These are phyloP conservation scores for Zeus faber DNA, from an alignment of 2,113 vertebrate species.

Conservation along the genomic window DNA sequence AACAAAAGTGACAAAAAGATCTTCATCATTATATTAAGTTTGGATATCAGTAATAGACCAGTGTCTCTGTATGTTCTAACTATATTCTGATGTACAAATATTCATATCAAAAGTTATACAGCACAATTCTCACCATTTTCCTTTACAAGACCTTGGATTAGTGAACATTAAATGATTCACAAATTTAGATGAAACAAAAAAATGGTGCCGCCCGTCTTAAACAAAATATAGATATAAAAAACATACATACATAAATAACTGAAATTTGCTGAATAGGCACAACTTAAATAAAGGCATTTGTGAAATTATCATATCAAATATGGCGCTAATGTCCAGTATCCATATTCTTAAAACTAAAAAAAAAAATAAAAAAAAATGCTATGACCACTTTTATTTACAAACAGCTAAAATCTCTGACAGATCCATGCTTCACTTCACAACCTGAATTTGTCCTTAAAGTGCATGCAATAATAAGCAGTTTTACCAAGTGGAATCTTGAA, in stretches of 20 bases:
- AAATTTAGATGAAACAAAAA: slow-evolving; percentile 64
- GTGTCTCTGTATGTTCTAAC: slow-evolving; percentile 70
- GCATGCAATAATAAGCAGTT: slow-evolving; percentile 98
- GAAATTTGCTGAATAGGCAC: slow-evolving; percentile 71
- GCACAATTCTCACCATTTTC: slow-evolving; percentile 79
- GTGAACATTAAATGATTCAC: slow-evolving; percentile 75
- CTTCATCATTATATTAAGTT: slow-evolving; percentile 47
- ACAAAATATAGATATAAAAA: slow-evolving; percentile 55
- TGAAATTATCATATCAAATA: slow-evolving; percentile 75
- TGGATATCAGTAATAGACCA: slow-evolving; percentile 67
- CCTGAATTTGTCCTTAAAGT: slow-evolving; percentile 95
- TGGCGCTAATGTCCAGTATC: slow-evolving; percentile 74
- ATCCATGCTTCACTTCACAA: slow-evolving; percentile 88
- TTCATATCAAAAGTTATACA: slow-evolving; percentile 80
- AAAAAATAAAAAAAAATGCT: too few relatives aligned
- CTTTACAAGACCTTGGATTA: slow-evolving; percentile 77
- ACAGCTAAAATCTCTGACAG: slow-evolving; percentile 98
- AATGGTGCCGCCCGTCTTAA: slow-evolving; percentile 61
- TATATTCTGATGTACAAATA: slow-evolving; percentile 80
- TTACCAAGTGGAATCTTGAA: slow-evolving; percentile 77
- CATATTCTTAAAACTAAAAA: slow-evolving; percentile 53
- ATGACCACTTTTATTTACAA: slow-evolving; percentile 98
- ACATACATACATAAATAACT: slow-evolving; percentile 45
- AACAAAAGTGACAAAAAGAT: too few relatives aligned
- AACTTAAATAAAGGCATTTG: slow-evolving; percentile 80